phyloP scores from a whole-genome alignment of 2,888 invertebrate genomes.

The Bellardia bayeri region DNA sequence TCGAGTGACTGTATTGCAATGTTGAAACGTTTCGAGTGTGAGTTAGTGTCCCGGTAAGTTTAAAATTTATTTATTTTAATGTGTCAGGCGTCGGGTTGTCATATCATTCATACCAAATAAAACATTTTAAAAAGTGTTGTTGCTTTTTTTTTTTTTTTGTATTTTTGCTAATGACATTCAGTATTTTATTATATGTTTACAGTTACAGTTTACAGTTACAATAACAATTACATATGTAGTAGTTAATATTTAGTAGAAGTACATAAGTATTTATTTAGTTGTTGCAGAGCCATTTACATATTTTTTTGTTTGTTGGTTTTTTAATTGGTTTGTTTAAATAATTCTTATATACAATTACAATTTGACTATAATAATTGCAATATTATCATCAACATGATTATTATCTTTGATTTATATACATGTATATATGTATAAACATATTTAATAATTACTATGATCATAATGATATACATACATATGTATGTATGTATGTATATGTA shows the following conservation, averaged over 20 bases:
- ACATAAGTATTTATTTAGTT: conserved; percentile 37
- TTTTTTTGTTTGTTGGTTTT: conserved; percentile 23
- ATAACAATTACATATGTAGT: conserved; percentile 61
- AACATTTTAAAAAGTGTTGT: conserved; percentile 26
- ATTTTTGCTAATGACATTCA: conserved; percentile 74
- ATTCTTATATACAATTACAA: conserved; percentile 51
- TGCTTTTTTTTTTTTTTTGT: conserved; percentile 41
- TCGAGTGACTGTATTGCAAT: background rate
- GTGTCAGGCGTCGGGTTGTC: conserved; percentile 39
- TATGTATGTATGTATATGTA: too few relatives aligned
- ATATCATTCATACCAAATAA: conserved; percentile 21
- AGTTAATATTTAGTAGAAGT: conserved; percentile 9
- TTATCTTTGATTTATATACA: conserved; percentile 31
- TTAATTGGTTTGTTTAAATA: conserved; percentile 22
- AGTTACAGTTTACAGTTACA: conserved; percentile 74
- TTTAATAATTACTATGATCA: conserved; percentile 31
- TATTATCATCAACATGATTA: conserved; percentile 8
- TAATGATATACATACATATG: conserved; percentile 71
- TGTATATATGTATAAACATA: conserved; percentile 63
- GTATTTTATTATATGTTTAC: conserved; percentile 73
- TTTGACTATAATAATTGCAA: conserved; percentile 20
- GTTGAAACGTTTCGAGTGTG: background rate
- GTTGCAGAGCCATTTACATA: conserved; percentile 61
- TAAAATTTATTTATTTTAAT: conserved; percentile 25
- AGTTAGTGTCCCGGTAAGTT: conserved; percentile 3